These are phyloP conservation scores for Apteryx owenii DNA, from an alignment of 2,113 vertebrate genomes.

Conservation along the genomic window DNA sequence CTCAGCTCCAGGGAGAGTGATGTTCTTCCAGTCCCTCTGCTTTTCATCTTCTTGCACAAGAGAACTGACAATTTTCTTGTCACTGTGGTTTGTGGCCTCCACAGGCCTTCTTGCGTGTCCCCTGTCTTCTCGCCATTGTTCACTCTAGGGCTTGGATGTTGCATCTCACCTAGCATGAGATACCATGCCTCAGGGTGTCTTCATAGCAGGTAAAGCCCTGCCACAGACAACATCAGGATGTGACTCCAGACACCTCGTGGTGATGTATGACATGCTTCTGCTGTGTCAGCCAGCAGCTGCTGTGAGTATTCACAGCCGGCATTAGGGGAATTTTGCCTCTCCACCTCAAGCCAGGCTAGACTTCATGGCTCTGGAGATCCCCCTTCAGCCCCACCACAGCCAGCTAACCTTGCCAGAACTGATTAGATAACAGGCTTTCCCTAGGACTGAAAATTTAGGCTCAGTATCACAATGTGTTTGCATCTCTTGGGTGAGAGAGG, in stretches of 20 bases:
- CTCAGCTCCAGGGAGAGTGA: rapidly evolving
- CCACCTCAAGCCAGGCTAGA: rapidly evolving
- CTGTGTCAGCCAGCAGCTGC: background rate
- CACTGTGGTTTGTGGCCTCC: background rate
- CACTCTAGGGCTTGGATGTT: background rate
- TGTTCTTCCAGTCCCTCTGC: background rate
- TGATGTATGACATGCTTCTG: background rate
- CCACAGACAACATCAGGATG: background rate
- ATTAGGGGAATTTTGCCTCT: background rate
- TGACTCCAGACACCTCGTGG: background rate
- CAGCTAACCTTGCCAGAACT: background rate
- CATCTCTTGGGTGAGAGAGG: background rate
- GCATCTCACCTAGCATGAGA: background rate
- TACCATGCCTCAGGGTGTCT: background rate
- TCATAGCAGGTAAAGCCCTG: background rate
- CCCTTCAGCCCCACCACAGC: background rate
- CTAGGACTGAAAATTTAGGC: background rate
- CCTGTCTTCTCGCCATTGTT: background rate
- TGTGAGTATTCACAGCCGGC: background rate
- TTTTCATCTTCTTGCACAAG: background rate
- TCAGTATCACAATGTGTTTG: rapidly evolving
- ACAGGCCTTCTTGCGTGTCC: background rate
- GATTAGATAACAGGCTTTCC: background rate
- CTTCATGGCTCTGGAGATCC: background rate
- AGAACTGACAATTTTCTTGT: background rate